Conservation (phyloP, 2,113 vertebrate genomes). For the Myanophis thanlyinensis region DNA sequence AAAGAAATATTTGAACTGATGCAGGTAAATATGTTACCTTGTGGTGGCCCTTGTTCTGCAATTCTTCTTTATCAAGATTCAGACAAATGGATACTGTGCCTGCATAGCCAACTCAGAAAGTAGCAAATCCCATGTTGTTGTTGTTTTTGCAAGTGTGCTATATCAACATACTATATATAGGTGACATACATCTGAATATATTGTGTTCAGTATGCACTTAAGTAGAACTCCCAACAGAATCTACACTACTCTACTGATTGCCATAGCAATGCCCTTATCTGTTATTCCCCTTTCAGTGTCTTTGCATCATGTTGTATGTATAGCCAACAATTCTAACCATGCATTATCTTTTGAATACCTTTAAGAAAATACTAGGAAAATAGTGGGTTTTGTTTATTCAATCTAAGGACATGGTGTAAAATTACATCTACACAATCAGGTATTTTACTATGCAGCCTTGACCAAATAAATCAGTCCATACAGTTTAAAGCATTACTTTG, state of each 20-base stretch:
- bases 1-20: slow-evolving; percentile 99
- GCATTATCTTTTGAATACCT: neutral
- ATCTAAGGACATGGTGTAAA: neutral
- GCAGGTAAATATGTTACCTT: slow-evolving; percentile 80
- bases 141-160: neutral
- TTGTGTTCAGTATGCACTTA: neutral
- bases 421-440: neutral
- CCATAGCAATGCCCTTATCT: neutral
- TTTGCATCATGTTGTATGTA: neutral
- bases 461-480: neutral
- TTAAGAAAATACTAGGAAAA: neutral
- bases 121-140: neutral
- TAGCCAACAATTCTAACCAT: neutral
- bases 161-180: neutral
- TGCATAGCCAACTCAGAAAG: neutral
- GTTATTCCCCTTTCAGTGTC: neutral
- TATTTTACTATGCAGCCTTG: neutral
- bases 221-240: neutral
- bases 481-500: neutral
- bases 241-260: neutral
- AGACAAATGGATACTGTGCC: neutral
- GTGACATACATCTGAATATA: neutral
- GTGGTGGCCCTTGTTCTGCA: slow-evolving; percentile 14
- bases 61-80: neutral
- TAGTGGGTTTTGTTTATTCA: neutral